Conservation (phyloP, 1,140 invertebrate species). For the Gryllus bimaculatus region DNA sequence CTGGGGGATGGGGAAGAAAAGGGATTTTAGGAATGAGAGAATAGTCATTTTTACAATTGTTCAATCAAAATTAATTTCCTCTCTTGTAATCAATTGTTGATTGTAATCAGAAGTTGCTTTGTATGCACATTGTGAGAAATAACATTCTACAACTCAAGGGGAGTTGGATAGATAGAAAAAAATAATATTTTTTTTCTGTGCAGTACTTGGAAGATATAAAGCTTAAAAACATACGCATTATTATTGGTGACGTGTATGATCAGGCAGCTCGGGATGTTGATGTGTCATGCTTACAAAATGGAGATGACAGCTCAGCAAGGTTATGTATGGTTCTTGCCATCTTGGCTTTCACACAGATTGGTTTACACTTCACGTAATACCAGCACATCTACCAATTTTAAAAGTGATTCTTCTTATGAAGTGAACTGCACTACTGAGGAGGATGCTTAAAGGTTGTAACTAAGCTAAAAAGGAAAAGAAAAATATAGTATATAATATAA, state of each 20-base stretch:
- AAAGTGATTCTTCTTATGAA: conserved; percentile 29
- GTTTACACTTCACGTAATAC: conserved; percentile 56
- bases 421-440: conserved; percentile 51
- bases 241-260: conserved; percentile 71
- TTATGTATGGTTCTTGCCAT: conserved; percentile 76
- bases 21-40: too few species aligned
- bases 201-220: conserved; percentile 63
- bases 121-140: too few species aligned
- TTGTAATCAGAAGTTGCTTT: too few species aligned
- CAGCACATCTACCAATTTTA: conserved; percentile 20
- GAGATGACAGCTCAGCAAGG: conserved; percentile 44
- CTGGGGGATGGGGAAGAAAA: too few species aligned
- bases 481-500: too few species aligned
- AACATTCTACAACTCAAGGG: too few species aligned
- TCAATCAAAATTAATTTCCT: too few species aligned
- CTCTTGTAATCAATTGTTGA: too few species aligned
- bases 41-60: too few species aligned
- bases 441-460: conserved; percentile 44
- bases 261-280: conserved; percentile 52
- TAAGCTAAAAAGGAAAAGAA: background rate
- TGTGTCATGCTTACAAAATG: conserved; percentile 66
- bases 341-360: conserved; percentile 57
- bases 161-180: too few species aligned
- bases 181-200: conserved; percentile 23
- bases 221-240: conserved; percentile 52